Conservation (phyloP, 2,888 invertebrate species). For the Tinea trinotella region DNA sequence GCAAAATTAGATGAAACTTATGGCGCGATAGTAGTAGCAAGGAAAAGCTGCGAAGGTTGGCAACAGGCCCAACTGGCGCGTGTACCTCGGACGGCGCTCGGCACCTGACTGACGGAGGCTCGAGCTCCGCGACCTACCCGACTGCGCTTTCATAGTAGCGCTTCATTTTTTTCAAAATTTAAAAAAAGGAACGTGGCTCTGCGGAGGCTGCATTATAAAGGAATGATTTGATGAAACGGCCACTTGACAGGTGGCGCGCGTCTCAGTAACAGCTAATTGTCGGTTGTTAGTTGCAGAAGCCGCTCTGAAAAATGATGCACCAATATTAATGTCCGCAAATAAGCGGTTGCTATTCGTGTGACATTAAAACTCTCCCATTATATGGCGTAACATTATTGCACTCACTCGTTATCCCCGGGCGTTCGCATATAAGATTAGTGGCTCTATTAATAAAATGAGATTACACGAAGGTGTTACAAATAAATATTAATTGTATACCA, state of each 20-base stretch:
- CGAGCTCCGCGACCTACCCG: conserved; percentile 68
- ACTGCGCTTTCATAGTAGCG: conserved; percentile 52
- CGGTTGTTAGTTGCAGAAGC: conserved; percentile 46
- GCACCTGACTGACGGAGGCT: conserved; percentile 58
- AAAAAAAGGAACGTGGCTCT: conserved; percentile 55
- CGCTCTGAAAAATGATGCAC: conserved; percentile 59
- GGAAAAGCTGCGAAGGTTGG: background rate
- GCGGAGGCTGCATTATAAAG: conserved; percentile 63
- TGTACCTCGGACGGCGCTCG: conserved; percentile 60
- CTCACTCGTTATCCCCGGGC: conserved; percentile 7
- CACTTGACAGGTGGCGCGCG: conserved; percentile 67
- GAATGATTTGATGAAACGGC: conserved; percentile 69
- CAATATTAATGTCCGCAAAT: conserved; percentile 64
- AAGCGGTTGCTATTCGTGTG: conserved; percentile 47
- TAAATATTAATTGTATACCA: background rate
- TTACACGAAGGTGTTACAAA: conserved; percentile 4
- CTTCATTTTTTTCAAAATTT: conserved; percentile 54
- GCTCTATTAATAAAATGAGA: conserved; percentile 14
- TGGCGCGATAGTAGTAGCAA: background rate
- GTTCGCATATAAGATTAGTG: conserved; percentile 3
- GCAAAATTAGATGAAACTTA: background rate
- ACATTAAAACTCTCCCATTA: conserved; percentile 35
- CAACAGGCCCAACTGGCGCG: conserved; percentile 19
- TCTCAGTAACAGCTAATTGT: conserved; percentile 56
- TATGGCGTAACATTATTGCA: conserved; percentile 15